phyloP scores from a whole-genome alignment of 2,888 invertebrate genomes.

The Cantharis rustica region DNA sequence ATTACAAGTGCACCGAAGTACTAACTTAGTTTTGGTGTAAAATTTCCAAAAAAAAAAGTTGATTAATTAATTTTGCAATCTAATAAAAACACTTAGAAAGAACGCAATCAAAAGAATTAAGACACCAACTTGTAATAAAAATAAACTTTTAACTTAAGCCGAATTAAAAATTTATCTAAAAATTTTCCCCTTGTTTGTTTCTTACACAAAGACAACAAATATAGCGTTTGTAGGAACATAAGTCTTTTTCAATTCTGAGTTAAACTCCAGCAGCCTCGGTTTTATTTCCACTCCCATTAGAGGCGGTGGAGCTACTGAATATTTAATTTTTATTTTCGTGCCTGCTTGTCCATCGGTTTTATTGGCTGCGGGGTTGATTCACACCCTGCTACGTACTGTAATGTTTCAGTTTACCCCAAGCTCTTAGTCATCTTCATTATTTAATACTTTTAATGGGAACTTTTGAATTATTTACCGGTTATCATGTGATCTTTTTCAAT shows the following conservation, averaged over 20 bases:
- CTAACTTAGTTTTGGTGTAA: neutral
- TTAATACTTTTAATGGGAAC: constrained; percentile 26
- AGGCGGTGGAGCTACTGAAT: constrained; percentile 39
- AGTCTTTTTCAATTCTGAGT: constrained; percentile 33
- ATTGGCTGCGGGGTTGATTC: constrained; percentile 42
- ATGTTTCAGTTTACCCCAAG: constrained; percentile 23
- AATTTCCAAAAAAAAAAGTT: neutral
- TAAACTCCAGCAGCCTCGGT: constrained; percentile 30
- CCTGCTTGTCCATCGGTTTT: constrained; percentile 43
- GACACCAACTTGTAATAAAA: neutral
- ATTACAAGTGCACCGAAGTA: neutral
- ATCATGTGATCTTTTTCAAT: constrained; percentile 12
- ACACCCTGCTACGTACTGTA: constrained; percentile 37
- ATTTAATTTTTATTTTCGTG: constrained; percentile 44
- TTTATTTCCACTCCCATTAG: constrained; percentile 34
- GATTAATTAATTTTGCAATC: neutral
- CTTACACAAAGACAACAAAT: constrained; percentile 25
- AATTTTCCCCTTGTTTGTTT: constrained; percentile 9
- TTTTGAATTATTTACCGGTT: constrained; percentile 21
- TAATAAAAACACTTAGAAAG: neutral
- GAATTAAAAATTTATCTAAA: constrained; percentile 11
- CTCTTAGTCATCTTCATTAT: constrained; percentile 30
- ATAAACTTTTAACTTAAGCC: neutral
- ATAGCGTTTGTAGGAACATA: constrained; percentile 23
- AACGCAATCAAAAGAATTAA: neutral